Evolutionary conservation across 30 jellyfish, hydroid and myxozoan genomes (phyloP).

Genomic region (Chrysaora quinquecirrha): DNA sequence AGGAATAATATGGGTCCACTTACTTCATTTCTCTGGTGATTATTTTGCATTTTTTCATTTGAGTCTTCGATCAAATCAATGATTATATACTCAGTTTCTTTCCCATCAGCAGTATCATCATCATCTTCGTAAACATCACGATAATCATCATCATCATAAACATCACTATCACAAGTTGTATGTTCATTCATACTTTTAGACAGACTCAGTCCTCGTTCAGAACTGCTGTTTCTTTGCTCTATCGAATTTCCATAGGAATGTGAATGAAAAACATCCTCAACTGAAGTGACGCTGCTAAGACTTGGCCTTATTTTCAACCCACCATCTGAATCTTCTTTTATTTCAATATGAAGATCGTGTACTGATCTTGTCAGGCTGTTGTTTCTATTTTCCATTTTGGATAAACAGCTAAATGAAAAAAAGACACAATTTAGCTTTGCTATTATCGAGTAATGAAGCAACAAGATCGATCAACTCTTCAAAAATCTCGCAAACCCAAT

Average conservation of each 20-base stretch:
- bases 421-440: too few species aligned
- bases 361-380: conserved; percentile 7
- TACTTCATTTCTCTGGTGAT: neutral
- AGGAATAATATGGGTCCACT: conserved; percentile 54
- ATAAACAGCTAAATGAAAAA: too few species aligned
- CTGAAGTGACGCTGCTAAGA: conserved; percentile 31
- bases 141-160: neutral
- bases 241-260: neutral
- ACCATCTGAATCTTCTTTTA: conserved; percentile 40
- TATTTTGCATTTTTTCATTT: neutral
- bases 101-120: neutral
- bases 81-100: conserved; percentile 25
- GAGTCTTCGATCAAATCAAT: conserved; percentile 31
- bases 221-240: neutral
- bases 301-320: conserved; percentile 42
- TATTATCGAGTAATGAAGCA: too few species aligned
- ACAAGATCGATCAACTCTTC: too few species aligned
- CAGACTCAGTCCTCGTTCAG: neutral
- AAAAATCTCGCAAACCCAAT: too few species aligned
- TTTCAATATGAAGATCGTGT: conserved; percentile 55
- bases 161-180: too few species aligned
- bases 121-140: neutral
- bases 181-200: too few species aligned
- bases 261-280: conserved; percentile 14
- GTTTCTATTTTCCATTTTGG: neutral